Base-by-base conservation (phyloP, 2,113 vertebrate genomes). In the Cryptotis parvus region DNA sequence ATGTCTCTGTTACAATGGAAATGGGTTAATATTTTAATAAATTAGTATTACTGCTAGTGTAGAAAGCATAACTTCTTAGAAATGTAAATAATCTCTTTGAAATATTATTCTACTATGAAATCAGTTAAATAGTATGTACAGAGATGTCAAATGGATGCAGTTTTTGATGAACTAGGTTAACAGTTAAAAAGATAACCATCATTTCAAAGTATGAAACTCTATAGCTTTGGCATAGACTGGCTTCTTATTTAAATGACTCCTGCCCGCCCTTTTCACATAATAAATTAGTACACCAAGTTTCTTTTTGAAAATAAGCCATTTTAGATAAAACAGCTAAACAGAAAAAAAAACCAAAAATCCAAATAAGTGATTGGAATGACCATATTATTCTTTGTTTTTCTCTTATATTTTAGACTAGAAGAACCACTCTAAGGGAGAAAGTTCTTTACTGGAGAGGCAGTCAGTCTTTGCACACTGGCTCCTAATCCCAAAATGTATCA, bases 91-190 rank as follows among this genome's bases (percentile, higher is more conserved):
- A 49, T 33, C 66, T 41, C 63, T 80, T 66, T 26, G 8, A 85
- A 37, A 8, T 74, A 61, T 37, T 55, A 31, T 72, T 84, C 83
- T 82, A 66, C 70, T 27, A 18, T 69, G 27, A 37, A 70, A 69
- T 93, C 43, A n/a, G 49, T 26, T 90, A 31, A 76, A 58, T 39
- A 82, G 33, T 79, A 55, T 20, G 52, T 58, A 89, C 3, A 87
- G 16, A 37, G 72, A 81, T 33, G 41, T 55, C 72, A 55, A 33
- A 18, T 70, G 58, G 35, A 89, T 72, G 74, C 7, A 52, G 43
- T 89, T 37, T 90, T 85, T 55, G 63, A 49, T 72, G 55, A 79
- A 69, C 82, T 65, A 78, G 22, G 69, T 89, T 61, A 70, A 78
- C 22, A 55, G 43, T 78, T 81, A 58, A 76, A 84, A 92, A 82